Evolutionary conservation across 1,140 invertebrate species (phyloP), one percentile per base, ranked within the genome.

Genomic region (Adelges cooleyi): DNA sequence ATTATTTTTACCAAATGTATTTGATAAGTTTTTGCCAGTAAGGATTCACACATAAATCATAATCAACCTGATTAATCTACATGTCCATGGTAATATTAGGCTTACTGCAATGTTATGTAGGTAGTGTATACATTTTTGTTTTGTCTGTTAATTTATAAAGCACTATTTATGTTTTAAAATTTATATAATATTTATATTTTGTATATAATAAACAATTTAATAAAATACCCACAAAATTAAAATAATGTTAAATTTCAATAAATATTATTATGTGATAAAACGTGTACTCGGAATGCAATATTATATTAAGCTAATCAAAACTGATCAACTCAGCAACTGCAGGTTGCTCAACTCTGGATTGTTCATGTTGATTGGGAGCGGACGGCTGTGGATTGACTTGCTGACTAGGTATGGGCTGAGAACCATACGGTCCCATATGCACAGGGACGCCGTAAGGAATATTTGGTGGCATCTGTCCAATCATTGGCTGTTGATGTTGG

Each of bases 161-260:
- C 54, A 62, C 42, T 46, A 53, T 53, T 38, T 54, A 56, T 56
- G 17, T 56, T 23, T 42, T 42, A 18, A 40, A 62, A 42, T 62
- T 62, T 62, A 62, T 62, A 62, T 59, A 59, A 59, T 59, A 46
- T 59, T 46, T 59, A 17, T 62, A 62, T 46, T 59, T 46, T 62
- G 54, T 62, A 46, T 44, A 62, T 62, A 46, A 62, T 62, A 62
- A 62, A 62, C 25, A 62, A 62, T 62, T 62, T 22, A 62, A 46
- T 62, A 62, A 62, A 33, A 62, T 62, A 62, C 54, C 54, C 54
- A 62, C 40, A 62, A 59, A 62, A 23, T 62, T 46, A 62, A 62
- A 59, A 62, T 62, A 62, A 62, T 46, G 25, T 59, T 17, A 59
- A 46, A 27, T 44, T 46, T 59, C n/a, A 59, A 44, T 59, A 46